phyloP scores from a whole-genome alignment of 1,140 invertebrate species.

The Trinorchestia longiramus region DNA sequence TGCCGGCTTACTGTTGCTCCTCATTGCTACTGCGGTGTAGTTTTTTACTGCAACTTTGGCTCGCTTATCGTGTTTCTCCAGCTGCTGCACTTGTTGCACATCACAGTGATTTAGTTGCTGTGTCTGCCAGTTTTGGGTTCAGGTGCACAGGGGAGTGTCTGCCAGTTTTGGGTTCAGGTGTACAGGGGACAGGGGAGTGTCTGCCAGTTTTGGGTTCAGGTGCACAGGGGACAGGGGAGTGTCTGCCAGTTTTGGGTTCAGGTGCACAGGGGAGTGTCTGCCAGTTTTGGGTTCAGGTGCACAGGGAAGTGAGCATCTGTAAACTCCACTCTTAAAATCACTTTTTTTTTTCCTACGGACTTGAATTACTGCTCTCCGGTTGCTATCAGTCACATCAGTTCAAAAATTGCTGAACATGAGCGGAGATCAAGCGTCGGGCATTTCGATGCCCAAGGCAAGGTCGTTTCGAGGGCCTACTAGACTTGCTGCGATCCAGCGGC shows the following conservation, averaged over 20 bases:
- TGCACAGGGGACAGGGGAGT: too few relatives aligned
- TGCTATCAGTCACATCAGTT: neutral
- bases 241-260: neutral
- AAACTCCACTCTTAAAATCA: neutral
- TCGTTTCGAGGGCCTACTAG: conserved; percentile 13
- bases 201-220: too few relatives aligned
- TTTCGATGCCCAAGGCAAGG: conserved; percentile 19
- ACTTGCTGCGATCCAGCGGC: neutral
- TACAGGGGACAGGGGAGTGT: too few relatives aligned
- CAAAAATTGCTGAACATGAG: neutral
- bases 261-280: neutral
- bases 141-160: neutral
- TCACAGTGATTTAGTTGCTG: too few relatives aligned
- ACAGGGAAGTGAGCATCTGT: neutral
- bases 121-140: neutral
- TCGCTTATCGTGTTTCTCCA: too few relatives aligned
- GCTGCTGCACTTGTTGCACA: too few relatives aligned
- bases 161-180: too few relatives aligned
- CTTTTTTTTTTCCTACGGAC: neutral
- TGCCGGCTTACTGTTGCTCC: too few relatives aligned
- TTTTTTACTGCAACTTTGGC: too few relatives aligned
- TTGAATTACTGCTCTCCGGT: neutral
- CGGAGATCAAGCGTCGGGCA: neutral
- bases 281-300: neutral
- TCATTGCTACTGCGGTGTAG: too few relatives aligned